phyloP scores from a whole-genome alignment of 2,888 invertebrate genomes.

The Cephalotes varians region DNA sequence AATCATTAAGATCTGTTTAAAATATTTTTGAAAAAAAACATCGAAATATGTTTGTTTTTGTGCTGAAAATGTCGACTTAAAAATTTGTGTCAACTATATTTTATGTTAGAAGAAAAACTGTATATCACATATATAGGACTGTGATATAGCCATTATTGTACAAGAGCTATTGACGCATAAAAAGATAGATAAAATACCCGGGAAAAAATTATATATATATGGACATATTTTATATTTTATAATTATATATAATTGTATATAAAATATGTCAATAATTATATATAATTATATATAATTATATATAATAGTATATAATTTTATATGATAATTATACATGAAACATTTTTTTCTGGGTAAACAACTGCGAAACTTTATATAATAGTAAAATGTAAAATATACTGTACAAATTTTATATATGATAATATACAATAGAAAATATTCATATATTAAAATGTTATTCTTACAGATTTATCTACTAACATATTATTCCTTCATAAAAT shows the following conservation, averaged over 20 bases:
- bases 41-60: not conserved
- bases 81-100: not conserved
- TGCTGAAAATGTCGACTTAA: not conserved
- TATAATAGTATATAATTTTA: too few relatives aligned
- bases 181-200: not conserved
- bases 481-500: constrained; percentile 43
- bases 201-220: too few relatives aligned
- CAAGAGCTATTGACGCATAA: not conserved
- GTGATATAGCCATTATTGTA: constrained; percentile 6
- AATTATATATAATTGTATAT: too few relatives aligned
- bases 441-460: not conserved
- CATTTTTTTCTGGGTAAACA: too few relatives aligned
- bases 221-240: too few relatives aligned
- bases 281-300: too few relatives aligned
- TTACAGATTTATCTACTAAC: not conserved
- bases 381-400: constrained; percentile 24
- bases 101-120: not conserved
- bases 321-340: too few relatives aligned
- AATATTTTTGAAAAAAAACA: not conserved
- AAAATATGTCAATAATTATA: too few relatives aligned
- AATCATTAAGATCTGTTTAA: not conserved
- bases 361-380: not conserved
- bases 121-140: constrained; percentile 12
- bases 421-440: constrained; percentile 30
- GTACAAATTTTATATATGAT: constrained; percentile 46